Conservation (phyloP, 92 coral and sea anemone species). For the Epizoanthus scotinus region DNA sequence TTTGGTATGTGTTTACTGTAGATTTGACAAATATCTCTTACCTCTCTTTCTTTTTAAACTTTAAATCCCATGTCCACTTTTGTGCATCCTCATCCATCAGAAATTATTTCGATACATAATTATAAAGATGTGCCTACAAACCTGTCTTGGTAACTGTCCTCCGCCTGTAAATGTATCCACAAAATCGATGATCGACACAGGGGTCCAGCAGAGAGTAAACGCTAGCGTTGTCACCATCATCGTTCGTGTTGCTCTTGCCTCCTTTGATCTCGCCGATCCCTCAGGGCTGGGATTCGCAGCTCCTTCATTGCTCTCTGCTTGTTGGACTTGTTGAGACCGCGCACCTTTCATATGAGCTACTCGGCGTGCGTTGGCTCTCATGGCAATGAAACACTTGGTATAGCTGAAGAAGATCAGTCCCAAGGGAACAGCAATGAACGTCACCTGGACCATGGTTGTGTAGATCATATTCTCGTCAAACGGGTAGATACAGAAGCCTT, state of each 20-base stretch:
- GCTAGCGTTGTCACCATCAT: constrained; percentile 76
- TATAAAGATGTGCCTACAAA: no score
- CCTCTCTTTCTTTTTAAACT: no score
- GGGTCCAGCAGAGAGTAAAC: constrained; percentile 64
- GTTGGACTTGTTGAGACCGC: not conserved
- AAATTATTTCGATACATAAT: no score
- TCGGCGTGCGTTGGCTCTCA: constrained; percentile 59
- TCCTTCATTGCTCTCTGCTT: no score
- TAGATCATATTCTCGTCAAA: constrained; percentile 64
- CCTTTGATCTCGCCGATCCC: constrained; percentile 54
- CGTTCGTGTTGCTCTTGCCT: constrained; percentile 68
- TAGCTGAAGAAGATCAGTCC: constrained; percentile 58
- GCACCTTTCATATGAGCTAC: constrained; percentile 55
- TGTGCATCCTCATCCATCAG: no score
- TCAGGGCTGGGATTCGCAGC: not conserved
- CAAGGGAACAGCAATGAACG: constrained; percentile 62
- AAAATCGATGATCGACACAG: constrained; percentile 65
- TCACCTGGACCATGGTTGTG: constrained; percentile 60
- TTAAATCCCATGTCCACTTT: no score
- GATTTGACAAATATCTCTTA: no score
- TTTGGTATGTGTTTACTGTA: no score
- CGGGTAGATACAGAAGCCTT: constrained; percentile 69
- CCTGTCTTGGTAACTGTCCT: no score
- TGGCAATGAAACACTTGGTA: constrained; percentile 54
- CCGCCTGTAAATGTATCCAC: constrained; percentile 53